Base-by-base conservation (phyloP, 2,113 vertebrate species). In the Prionailurus viverrinus region DNA sequence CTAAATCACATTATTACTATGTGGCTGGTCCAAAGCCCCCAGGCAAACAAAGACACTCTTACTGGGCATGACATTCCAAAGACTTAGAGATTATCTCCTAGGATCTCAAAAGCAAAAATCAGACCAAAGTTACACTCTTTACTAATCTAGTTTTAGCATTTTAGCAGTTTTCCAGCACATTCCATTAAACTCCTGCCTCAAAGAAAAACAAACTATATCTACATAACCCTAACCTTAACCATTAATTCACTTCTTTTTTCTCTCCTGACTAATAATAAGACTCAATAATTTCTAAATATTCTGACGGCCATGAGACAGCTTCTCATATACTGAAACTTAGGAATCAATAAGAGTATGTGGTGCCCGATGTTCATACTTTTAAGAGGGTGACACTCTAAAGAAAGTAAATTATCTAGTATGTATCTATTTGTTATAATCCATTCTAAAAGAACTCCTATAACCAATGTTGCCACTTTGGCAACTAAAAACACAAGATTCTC, bases 211-310 rank as follows among this genome's bases (percentile, higher is more conserved):
- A 48, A 36, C 16, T 66, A 19, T 41, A 39, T 66, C 55, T 93
- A 7, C 21, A 29, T 61, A 74, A 66, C 15, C 2, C 27, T 61
- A 84, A 90, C 19, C 13, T 33, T 66, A 80, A 84, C 2, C 10
- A 27, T 23, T 5, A 31, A 15, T 74, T 68, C 31, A 45, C 29
- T 81, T 83, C 8, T 80, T 68, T 74, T 21, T 53, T 23, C 48
- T 80, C 23, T 79, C 27, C 3, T 85, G 25, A 25, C 8, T 33
- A 36, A 51, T n/a, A 58, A 18, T 39, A 92, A 31, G 16, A 45
- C 12, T 41, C 29, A 39, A 29, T 48, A 61, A 90, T 65, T 89
- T 92, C 13, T 27, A 78, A 89, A 55, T 93, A 93, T 78, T 95
- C 53, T 53, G 16, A 94, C 83, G 33, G 29, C 23, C 7, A 39